Percentiles rank a stretch among this genome's conserved stretches.
phyloP scores from a whole-genome alignment of 2,113 vertebrate genomes.

The Solea senegalensis region DNA sequence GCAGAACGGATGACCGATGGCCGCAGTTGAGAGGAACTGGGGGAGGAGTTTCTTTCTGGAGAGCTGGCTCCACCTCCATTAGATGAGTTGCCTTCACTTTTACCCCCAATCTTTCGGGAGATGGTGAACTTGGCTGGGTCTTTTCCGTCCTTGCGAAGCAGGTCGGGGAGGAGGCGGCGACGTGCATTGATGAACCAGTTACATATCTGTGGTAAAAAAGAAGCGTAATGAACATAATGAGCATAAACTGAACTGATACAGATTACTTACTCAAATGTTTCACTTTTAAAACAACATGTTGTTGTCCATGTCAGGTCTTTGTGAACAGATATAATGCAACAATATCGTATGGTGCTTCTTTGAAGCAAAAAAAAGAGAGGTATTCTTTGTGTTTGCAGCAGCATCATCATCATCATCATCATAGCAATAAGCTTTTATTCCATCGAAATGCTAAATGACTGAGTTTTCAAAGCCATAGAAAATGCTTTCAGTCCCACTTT shows the following conservation, averaged over 20 bases:
- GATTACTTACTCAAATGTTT: background rate
- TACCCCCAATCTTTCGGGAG: constrained; percentile 86
- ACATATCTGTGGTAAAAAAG: constrained; percentile 85
- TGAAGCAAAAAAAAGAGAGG: no score
- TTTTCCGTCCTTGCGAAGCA: constrained; percentile 94
- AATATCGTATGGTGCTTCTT: no score
- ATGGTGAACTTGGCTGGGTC: constrained; percentile 96
- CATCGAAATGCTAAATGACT: no score
- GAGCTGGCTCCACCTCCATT: constrained; percentile 51
- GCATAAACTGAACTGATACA: constrained; percentile 1
- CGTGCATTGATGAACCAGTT: constrained; percentile 99
- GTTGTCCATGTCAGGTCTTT: no score
- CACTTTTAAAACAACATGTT: background rate
- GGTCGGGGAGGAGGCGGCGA: constrained; percentile 91
- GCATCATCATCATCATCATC: no score
- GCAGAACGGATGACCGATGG: constrained; percentile 78
- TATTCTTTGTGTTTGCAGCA: no score
- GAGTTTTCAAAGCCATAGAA: no score
- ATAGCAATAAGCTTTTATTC: no score
- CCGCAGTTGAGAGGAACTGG: constrained; percentile 69
- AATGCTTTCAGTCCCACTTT: no score
- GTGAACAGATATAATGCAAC: no score
- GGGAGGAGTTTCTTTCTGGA: constrained; percentile 65
- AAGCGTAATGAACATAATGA: background rate
- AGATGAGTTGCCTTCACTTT: constrained; percentile 65